phyloP scores from a whole-genome alignment of 2,113 vertebrate species.

The Oenanthe oenanthe region DNA sequence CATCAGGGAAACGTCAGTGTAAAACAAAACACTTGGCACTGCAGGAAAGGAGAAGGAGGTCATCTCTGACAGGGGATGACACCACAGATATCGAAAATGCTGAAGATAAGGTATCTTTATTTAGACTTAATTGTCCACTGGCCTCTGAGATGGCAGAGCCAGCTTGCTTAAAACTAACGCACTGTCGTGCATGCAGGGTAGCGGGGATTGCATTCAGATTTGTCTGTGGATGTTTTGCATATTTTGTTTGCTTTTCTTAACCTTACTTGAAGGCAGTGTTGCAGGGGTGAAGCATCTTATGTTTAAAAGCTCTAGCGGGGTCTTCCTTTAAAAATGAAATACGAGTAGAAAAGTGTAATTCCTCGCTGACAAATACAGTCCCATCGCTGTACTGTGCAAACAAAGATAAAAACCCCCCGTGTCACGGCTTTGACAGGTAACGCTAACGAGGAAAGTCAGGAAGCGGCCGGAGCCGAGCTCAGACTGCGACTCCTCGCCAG shows the following conservation, averaged over 20 bases:
- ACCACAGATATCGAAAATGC: constrained; percentile 78
- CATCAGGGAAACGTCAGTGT: constrained; percentile 97
- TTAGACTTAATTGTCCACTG: constrained; percentile 44
- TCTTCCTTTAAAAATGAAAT: neutral
- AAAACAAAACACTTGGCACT: constrained; percentile 97
- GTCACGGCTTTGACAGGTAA: constrained; percentile 68
- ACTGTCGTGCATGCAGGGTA: neutral
- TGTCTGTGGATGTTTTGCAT: neutral
- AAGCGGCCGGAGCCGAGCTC: constrained; percentile 77
- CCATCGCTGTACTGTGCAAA: neutral
- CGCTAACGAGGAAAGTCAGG: constrained; percentile 72
- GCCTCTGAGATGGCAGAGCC: constrained; percentile 5
- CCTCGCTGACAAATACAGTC: neutral
- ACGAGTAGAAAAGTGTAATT: neutral
- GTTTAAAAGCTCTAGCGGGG: neutral
- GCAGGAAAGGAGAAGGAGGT: constrained; percentile 83
- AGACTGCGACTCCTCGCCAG: constrained; percentile 77
- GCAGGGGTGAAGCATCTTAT: neutral
- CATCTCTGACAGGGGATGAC: constrained; percentile 74
- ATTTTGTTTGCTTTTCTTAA: neutral
- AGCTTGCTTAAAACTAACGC: constrained; percentile 1
- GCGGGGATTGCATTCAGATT: neutral
- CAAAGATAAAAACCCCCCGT: rapidly evolving
- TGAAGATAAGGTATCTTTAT: constrained; percentile 83
- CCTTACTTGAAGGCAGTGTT: neutral